Base-by-base conservation (phyloP, 2,888 invertebrate genomes). In the Athalia cordata region DNA sequence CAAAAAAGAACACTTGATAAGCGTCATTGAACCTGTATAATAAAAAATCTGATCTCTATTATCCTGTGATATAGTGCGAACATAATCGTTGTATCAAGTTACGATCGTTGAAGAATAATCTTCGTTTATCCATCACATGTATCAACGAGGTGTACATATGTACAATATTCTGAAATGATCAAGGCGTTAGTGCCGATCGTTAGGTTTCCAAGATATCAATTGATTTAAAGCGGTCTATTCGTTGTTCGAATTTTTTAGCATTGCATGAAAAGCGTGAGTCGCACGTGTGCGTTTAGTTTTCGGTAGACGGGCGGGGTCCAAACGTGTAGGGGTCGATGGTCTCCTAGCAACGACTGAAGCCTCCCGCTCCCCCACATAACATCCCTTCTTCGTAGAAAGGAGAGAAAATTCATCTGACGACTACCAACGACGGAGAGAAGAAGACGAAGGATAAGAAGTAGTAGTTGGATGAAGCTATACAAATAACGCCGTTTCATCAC, bases 261-360 rank as follows among this genome's bases (percentile, higher is more conserved):
- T 3, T 9, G 13, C 47, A n/a, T 5, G 8, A 49, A 15, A 43
- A 9, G 55, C 29, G 57, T 55, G 55, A 43, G 57, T 55, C 45
- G 70, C 70, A 70, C 70, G 57, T 45, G 70, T 74, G 8, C 74
- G 47, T 61, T 62, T 45, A 9, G 45, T 55, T 7, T n/a, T 55
- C 11, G 11, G 55, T 72, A 62, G 75, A 75, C 75, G 75, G 75
- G 75, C 75, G 75, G 75, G 75, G 75, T 75, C 75, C 62, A 61
- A 11, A 47, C 45, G 72, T 9, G 43, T 62, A 75, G 64, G 62
- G 75, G 64, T 75, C 75, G 75, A 75, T 75, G 62, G 75, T 75
- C 75, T 75, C 75, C 75, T 75, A 75, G 75, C 75, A 75, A 75
- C 75, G 62, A 47, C 9, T 11, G 5, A 29, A 49, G 52, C 8